These are phyloP conservation scores for Periophthalmodon schlosseri DNA, from an alignment of 2,113 vertebrate species.

Conservation along the genomic window DNA sequence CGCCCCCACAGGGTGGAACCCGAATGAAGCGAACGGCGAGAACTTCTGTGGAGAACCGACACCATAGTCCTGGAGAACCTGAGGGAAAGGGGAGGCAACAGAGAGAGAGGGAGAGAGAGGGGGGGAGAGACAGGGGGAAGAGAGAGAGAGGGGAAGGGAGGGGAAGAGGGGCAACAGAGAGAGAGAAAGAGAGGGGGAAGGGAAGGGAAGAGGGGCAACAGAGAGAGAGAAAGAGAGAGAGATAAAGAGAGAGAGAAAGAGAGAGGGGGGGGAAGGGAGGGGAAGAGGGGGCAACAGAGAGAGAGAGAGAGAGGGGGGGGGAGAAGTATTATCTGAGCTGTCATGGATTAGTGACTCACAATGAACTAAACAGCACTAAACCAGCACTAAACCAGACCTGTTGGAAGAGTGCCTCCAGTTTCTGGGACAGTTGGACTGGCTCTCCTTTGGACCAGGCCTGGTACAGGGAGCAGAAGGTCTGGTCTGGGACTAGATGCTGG, in stretches of 20 bases:
- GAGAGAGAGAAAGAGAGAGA: neutral
- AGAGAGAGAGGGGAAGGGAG: too few relatives aligned
- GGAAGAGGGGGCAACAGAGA: neutral
- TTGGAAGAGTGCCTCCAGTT: slow-evolving; percentile 76
- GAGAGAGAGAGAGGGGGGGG: neutral
- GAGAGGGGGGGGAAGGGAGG: too few relatives aligned
- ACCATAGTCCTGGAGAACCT: slow-evolving; percentile 80
- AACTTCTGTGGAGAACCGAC: slow-evolving; percentile 70
- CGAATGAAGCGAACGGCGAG: slow-evolving; percentile 83
- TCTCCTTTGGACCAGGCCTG: slow-evolving; percentile 86
- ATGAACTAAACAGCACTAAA: neutral
- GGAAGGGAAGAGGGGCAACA: neutral
- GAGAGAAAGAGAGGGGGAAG: neutral
- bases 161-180: neutral
- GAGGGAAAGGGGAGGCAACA: neutral
- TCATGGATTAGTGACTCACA: too few relatives aligned
- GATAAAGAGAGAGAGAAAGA: neutral
- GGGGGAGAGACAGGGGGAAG: too few relatives aligned
- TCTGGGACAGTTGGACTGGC: slow-evolving; percentile 74
- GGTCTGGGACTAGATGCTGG: slow-evolving; percentile 83
- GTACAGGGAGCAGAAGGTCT: slow-evolving; percentile 79
- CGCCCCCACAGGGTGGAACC: slow-evolving; percentile 88
- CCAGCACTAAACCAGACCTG: slow-evolving; percentile 48
- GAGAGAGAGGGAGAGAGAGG: neutral
- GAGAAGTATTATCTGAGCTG: too few relatives aligned